phyloP scores from a whole-genome alignment of 2,113 vertebrate species.

The Phalacrocorax pelagicus region DNA sequence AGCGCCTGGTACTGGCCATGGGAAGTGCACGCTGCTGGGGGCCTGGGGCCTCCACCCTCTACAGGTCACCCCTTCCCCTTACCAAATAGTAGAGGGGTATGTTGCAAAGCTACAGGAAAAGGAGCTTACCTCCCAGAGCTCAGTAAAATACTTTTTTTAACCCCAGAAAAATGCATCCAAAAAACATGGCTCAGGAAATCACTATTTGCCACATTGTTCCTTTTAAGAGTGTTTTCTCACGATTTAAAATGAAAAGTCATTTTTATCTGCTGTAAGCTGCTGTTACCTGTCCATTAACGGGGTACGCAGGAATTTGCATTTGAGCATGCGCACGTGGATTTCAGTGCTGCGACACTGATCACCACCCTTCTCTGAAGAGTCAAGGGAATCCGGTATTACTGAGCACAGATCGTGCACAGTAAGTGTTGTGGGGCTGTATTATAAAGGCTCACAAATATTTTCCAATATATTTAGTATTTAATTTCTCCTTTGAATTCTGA shows the following conservation, averaged over 20 bases:
- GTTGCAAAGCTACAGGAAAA: neutral
- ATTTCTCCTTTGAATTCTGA: neutral
- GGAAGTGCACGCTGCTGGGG: neutral
- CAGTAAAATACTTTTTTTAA: neutral
- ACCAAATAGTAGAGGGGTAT: neutral
- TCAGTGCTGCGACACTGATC: neutral
- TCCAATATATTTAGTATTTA: neutral
- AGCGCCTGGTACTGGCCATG: neutral
- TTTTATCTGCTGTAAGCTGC: neutral
- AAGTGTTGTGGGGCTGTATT: neutral
- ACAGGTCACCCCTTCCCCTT: neutral
- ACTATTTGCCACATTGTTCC: neutral
- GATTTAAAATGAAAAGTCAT: neutral
- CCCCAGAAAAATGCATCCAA: neutral
- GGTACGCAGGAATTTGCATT: neutral
- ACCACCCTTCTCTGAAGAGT: neutral
- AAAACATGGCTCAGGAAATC: neutral
- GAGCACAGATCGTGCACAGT: neutral
- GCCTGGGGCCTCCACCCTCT: neutral
- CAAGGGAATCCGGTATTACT: neutral
- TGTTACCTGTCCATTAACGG: neutral
- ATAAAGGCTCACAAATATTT: neutral
- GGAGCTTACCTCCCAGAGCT: neutral
- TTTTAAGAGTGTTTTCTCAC: neutral
- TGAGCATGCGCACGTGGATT: fast-evolving